Evolutionary conservation across 2,888 invertebrate genomes (phyloP).

Genomic region (Pseudococcus longispinus): DNA sequence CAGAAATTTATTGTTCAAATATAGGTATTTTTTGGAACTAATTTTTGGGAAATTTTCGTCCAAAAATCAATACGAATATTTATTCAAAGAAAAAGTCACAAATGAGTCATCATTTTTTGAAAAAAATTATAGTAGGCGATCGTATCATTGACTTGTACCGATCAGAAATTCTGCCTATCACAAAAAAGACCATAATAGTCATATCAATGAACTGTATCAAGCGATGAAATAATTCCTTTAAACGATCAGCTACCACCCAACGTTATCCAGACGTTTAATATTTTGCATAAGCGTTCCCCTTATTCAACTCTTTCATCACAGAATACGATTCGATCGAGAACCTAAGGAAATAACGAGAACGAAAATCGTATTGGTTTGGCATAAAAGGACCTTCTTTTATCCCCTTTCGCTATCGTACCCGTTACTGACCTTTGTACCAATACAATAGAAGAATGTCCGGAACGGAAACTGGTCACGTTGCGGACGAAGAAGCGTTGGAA

Average conservation of each 20-base stretch:
- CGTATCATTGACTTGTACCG: no score
- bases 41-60: no score
- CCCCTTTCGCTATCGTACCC: not conserved
- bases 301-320: not conserved
- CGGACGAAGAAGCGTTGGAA: not conserved
- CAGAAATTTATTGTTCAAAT: not conserved
- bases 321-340: not conserved
- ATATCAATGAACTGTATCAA: not conserved
- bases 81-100: no score
- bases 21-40: no score
- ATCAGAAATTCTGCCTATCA: no score
- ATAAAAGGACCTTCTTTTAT: not conserved
- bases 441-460: conserved; percentile 10
- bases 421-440: not conserved
- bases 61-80: no score
- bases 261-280: not conserved
- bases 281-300: not conserved
- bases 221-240: not conserved
- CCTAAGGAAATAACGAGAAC: not conserved
- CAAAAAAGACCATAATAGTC: no score
- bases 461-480: conserved; percentile 1
- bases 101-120: no score
- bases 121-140: no score
- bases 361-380: not conserved
- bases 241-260: not conserved